phyloP scores from a whole-genome alignment of 2,888 invertebrate species.

The Melolontha melolontha region DNA sequence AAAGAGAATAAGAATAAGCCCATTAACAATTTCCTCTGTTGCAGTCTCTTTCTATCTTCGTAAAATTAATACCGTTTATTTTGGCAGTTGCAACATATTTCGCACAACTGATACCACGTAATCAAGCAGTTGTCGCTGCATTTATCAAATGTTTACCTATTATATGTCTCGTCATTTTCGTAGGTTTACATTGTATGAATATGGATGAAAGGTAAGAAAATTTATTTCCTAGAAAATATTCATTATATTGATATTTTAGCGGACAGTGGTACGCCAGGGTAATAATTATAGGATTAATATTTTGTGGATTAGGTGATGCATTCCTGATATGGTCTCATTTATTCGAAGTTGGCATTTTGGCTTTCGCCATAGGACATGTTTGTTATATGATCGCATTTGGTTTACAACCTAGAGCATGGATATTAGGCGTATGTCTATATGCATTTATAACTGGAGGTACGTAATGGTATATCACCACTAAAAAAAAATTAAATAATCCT shows the following conservation, averaged over 20 bases:
- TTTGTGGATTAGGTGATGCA: constrained; percentile 88
- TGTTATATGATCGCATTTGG: constrained; percentile 86
- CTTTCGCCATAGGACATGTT: constrained; percentile 84
- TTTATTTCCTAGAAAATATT: no score
- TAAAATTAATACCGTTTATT: constrained; percentile 7
- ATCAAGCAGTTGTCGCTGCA: background rate
- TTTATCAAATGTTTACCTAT: constrained; percentile 90
- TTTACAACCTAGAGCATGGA: constrained; percentile 74
- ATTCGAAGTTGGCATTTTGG: constrained; percentile 82
- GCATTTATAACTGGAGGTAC: constrained; percentile 67
- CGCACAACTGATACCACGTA: background rate
- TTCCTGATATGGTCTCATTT: constrained; percentile 78
- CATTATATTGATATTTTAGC: constrained; percentile 4
- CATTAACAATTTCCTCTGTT: no score
- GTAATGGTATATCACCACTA: constrained; percentile 42
- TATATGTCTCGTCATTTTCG: constrained; percentile 82
- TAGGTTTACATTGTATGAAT: constrained; percentile 79
- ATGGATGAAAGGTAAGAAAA: constrained; percentile 53
- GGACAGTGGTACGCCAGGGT: constrained; percentile 72
- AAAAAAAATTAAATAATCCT: no score
- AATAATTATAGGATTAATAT: constrained; percentile 81
- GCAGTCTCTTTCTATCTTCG: background rate
- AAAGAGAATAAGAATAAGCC: no score
- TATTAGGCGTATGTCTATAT: constrained; percentile 70
- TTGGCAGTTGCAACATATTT: constrained; percentile 13